phyloP scores from a whole-genome alignment of 2,888 invertebrate species.

The Galerucella nymphaeae region DNA sequence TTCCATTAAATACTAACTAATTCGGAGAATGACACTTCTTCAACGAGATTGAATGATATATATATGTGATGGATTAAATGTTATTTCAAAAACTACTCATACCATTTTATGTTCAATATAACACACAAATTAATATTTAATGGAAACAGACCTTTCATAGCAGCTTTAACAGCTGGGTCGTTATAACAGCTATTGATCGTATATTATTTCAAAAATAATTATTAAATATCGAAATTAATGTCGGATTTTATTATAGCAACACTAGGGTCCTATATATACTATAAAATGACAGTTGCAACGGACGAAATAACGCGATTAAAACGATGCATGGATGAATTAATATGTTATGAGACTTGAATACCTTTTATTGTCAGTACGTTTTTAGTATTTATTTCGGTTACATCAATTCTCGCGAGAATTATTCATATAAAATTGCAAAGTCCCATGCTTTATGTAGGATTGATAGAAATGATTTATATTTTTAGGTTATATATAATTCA shows the following conservation, averaged over 20 bases:
- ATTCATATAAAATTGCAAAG: not conserved
- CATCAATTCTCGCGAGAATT: not conserved
- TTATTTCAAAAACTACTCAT: not conserved
- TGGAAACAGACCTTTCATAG: not conserved
- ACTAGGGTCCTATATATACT: conserved; percentile 5
- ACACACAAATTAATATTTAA: not conserved
- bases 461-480: too few species aligned
- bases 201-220: conserved; percentile 10
- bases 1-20: too few species aligned
- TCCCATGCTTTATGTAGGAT: too few species aligned
- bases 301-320: conserved; percentile 1
- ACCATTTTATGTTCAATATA: not conserved
- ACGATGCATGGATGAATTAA: not conserved
- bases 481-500: too few species aligned
- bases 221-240: conserved; percentile 12
- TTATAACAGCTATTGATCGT: conserved; percentile 4
- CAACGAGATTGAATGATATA: too few species aligned
- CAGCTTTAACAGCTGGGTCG: not conserved
- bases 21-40: too few species aligned
- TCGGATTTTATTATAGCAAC: conserved; percentile 9
- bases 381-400: not conserved
- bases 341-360: conserved; percentile 6
- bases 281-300: conserved; percentile 8
- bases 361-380: not conserved
- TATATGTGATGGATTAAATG: too few species aligned